These are phyloP conservation scores for Rhagonycha fulva DNA, from an alignment of 2,888 invertebrate genomes.

Conservation along the genomic window DNA sequence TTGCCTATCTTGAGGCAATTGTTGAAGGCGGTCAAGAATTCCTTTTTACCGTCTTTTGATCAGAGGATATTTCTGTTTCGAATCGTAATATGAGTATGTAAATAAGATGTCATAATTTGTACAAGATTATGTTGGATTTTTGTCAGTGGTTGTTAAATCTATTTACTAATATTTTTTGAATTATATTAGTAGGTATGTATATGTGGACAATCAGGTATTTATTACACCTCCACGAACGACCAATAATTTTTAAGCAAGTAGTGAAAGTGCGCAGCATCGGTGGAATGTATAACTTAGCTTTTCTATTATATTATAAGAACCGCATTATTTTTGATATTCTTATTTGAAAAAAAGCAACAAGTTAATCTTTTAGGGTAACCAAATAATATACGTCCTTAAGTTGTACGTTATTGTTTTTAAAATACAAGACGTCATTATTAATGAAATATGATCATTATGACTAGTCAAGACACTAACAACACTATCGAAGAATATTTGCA, in stretches of 20 bases:
- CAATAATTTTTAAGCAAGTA: not conserved
- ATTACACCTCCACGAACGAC: too few species aligned
- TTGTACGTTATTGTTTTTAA: constrained; percentile 6
- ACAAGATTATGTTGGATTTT: too few species aligned
- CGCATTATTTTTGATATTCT: not conserved
- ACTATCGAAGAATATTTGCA: constrained; percentile 27
- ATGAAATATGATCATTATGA: constrained; percentile 30
- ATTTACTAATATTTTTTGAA: too few species aligned
- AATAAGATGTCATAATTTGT: too few species aligned
- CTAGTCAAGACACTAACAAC: constrained; percentile 28
- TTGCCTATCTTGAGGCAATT: too few species aligned
- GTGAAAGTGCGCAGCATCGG: not conserved
- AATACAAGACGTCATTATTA: constrained; percentile 22
- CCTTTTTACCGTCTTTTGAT: too few species aligned
- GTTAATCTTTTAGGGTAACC: not conserved
- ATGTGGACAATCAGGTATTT: too few species aligned
- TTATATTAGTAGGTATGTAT: too few species aligned
- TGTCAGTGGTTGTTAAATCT: too few species aligned
- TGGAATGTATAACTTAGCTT: not conserved
- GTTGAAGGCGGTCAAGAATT: too few species aligned
- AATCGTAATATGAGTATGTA: too few species aligned
- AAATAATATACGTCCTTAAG: not conserved
- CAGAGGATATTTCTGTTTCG: too few species aligned
- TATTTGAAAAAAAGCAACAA: not conserved
- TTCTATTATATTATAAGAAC: not conserved